phyloP scores from a whole-genome alignment of 2,113 vertebrate genomes.

The Podarcis raffonei region DNA sequence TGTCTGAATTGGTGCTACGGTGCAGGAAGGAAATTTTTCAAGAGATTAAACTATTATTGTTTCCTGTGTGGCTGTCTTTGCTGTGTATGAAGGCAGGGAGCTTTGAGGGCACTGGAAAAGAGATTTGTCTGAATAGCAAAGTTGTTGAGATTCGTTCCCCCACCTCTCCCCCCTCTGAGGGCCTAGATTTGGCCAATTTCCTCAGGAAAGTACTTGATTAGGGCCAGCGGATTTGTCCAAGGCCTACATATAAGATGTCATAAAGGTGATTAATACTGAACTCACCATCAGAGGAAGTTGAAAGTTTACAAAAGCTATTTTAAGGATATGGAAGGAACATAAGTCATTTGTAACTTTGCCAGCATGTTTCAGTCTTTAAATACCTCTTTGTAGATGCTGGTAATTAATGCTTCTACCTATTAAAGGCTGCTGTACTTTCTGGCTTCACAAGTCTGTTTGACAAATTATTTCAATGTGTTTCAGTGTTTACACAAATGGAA shows the following conservation, averaged over 20 bases:
- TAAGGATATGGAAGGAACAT: slow-evolving; percentile 72
- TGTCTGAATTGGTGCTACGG: slow-evolving; percentile 74
- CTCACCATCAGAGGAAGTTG: slow-evolving; percentile 75
- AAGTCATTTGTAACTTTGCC: slow-evolving; percentile 75
- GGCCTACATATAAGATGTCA: slow-evolving; percentile 76
- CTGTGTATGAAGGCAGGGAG: slow-evolving; percentile 64
- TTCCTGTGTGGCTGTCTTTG: slow-evolving; percentile 84
- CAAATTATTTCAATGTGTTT: slow-evolving; percentile 73
- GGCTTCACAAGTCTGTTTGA: slow-evolving; percentile 70
- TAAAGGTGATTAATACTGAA: slow-evolving; percentile 81
- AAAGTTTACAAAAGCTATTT: slow-evolving; percentile 77
- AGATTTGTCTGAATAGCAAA: slow-evolving; percentile 81
- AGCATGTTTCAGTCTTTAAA: slow-evolving; percentile 70
- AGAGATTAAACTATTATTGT: slow-evolving; percentile 87
- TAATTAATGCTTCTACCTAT: slow-evolving; percentile 68
- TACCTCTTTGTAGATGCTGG: slow-evolving; percentile 75
- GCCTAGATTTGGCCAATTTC: slow-evolving; percentile 80
- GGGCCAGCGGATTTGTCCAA: slow-evolving; percentile 73
- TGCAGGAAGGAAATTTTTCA: slow-evolving; percentile 86
- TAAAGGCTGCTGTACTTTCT: slow-evolving; percentile 67
- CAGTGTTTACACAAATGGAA: slow-evolving; percentile 68
- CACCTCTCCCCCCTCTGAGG: slow-evolving; percentile 70
- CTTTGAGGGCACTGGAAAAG: slow-evolving; percentile 80
- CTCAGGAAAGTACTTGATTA: slow-evolving; percentile 85
- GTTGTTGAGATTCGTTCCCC: slow-evolving; percentile 76